Evolutionary conservation across 2,888 invertebrate species (phyloP), one percentile per base, ranked within the genome.

Genomic region (Dichetophora obliterata): DNA sequence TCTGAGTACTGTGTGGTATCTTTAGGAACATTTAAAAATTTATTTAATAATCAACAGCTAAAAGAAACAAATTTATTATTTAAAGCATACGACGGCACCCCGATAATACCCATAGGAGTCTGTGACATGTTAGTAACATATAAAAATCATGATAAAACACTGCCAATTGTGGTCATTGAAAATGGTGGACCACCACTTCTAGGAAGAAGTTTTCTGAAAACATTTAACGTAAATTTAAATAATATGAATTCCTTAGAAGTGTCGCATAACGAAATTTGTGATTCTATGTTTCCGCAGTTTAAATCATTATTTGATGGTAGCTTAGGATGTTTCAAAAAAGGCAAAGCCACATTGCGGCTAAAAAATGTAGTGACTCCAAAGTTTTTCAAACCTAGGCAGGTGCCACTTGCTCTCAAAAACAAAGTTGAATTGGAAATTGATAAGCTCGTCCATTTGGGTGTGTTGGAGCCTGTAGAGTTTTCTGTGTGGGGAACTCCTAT

Each of bases 401-500:
- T 80, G 37, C 77, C 76, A 59, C 37, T 77, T 3, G 68, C 79
- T 34, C 11, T 37, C 5, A 37, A 37, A 37, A 8, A 37, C 37
- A 37, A 37, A 37, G 37, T 37, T 37, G 37, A 37, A 8, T 8
- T 8, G 37, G 75, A 69, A 68, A 68, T 79, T 14, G 77, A 73
- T n/a, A 70, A 76, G 9, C 61, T 80, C 9, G 79, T 80, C 1
- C 34, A 57, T 19, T 22, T 77, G 5, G 50, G n/a, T n/a, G 37
- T 27, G 3, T 71, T 81, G 27, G 57, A 77, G 34, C 79, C 76
- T 8, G 80, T 81, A 8, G 59, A 79, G 6, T 78, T 61, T 54
- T 74, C 69, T 27, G 77, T 81, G 14, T 87, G 86, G 86, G 37
- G 37, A 8, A 37, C 85, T 8, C 87, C 88, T 0, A 82, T 88